These are phyloP conservation scores for Glareola pratincola DNA, from an alignment of 2,113 vertebrate species.

Conservation along the genomic window DNA sequence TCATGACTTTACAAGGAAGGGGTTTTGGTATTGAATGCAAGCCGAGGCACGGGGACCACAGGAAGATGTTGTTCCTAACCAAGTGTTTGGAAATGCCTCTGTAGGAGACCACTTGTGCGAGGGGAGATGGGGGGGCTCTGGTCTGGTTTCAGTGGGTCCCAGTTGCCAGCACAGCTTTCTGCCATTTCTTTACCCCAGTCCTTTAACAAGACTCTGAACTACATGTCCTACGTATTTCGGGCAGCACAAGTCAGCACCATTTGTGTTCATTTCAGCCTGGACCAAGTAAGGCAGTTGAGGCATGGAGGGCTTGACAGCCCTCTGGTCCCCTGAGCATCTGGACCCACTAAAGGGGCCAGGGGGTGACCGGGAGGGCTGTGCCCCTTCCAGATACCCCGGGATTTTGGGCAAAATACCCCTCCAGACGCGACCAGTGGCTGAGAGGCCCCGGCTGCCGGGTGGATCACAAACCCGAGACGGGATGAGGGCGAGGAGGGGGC, in stretches of 20 bases:
- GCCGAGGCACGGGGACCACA: fast-evolving
- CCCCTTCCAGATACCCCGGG: background rate
- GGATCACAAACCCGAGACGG: fast-evolving
- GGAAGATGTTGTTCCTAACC: background rate
- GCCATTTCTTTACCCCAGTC: background rate
- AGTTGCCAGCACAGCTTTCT: background rate
- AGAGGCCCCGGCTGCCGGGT: too few species aligned
- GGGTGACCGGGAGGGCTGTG: too few species aligned
- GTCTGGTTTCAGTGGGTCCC: fast-evolving
- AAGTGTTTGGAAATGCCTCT: fast-evolving
- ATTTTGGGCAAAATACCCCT: background rate
- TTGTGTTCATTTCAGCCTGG: background rate
- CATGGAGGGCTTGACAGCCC: fast-evolving
- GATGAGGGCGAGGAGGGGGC: background rate
- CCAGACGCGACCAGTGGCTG: background rate
- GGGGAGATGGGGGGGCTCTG: background rate
- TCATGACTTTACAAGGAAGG: background rate
- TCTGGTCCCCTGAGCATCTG: background rate
- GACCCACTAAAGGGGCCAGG: background rate
- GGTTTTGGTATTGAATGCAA: background rate
- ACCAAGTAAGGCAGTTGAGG: too few species aligned
- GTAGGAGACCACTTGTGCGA: fast-evolving
- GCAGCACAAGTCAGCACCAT: fast-evolving
- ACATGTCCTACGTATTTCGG: fast-evolving
- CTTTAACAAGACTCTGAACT: background rate